Base-by-base conservation (phyloP, 2,888 invertebrate species). In the Nymphalis urticae region DNA sequence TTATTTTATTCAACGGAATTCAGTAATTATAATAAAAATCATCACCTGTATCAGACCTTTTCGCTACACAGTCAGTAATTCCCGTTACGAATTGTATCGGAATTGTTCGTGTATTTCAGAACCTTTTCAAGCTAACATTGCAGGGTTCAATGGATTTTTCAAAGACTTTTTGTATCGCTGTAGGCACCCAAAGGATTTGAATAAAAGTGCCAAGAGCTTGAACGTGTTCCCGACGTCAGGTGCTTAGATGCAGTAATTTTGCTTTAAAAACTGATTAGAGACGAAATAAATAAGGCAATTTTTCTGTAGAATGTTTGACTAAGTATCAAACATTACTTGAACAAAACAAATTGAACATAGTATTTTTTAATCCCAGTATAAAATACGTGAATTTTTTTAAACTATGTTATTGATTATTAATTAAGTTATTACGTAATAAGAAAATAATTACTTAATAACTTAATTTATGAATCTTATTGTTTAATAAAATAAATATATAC, bases 121-220 rank as follows among this genome's bases (percentile, higher is more conserved):
- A 69, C 63, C 68, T 72, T 70, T 68, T 56, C 60, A 66, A 61
- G 54, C 68, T 64, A 72, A 68, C 70, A 68, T 63, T 71, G 73
- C 70, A 69, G 69, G 71, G 71, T 62, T 58, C 70, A 54, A 75
- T 74, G 71, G 64, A 75, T 74, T 71, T 75, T 74, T 75, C 75
- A 73, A 75, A 73, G 75, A 73, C 72, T 73, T 72, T 75, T 75
- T 72, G 69, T 75, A 75, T 68, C 70, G 75, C 75, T 62, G 67
- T 64, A 70, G 75, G 75, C 72, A 67, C 54, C 73, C 71, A 71
- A 69, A 69, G 71, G 72, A 75, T 73, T 73, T 73, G 64, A 71
- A 66, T 72, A 72, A 73, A 72, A 66, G 68, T 62, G 50, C 66
- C 64, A 65, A 53, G 68, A 64, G 61, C 58, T 53, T 48, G 70